Evolutionary conservation across 1,140 invertebrate species (phyloP).

Genomic region (Tetranychus cinnabarinus): DNA sequence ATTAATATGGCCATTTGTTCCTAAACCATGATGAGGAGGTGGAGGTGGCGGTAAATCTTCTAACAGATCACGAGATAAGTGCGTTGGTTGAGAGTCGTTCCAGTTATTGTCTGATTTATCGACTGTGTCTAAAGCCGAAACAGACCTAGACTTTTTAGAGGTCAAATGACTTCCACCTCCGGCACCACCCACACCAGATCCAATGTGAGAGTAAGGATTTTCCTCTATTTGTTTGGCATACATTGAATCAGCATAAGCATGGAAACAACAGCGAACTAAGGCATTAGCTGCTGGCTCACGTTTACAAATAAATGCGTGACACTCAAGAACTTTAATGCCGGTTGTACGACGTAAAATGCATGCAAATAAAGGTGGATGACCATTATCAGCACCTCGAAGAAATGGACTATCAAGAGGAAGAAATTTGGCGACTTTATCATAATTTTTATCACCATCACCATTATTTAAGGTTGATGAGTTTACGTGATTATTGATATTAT

Average conservation of each 20-base stretch:
- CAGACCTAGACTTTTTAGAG: conserved; percentile 5
- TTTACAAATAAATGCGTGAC: conserved; percentile 95
- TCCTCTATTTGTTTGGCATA: conserved; percentile 40
- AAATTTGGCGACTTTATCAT: conserved; percentile 44
- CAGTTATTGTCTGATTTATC: background rate
- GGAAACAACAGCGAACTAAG: conserved; percentile 74
- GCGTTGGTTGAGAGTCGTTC: background rate
- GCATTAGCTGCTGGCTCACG: conserved; percentile 81
- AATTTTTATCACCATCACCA: conserved; percentile 16
- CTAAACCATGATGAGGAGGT: background rate
- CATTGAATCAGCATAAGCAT: conserved; percentile 77
- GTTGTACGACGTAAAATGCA: conserved; percentile 79
- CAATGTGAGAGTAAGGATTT: conserved; percentile 13
- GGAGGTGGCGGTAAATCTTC: background rate
- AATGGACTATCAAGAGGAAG: conserved; percentile 88
- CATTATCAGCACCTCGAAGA: conserved; percentile 50
- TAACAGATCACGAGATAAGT: no score
- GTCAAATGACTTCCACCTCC: background rate
- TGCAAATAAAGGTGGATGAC: conserved; percentile 86
- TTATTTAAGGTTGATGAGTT: conserved; percentile 16
- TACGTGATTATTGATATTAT: no score
- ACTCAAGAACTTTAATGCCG: conserved; percentile 96
- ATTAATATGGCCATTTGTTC: background rate
- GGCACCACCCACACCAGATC: background rate
- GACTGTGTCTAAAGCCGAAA: conserved; percentile 9